Percentiles rank a stretch among this genome's conserved stretches.
Conservation (phyloP, 2,888 invertebrate genomes). For the Imbricaverruca yamaguchii region DNA sequence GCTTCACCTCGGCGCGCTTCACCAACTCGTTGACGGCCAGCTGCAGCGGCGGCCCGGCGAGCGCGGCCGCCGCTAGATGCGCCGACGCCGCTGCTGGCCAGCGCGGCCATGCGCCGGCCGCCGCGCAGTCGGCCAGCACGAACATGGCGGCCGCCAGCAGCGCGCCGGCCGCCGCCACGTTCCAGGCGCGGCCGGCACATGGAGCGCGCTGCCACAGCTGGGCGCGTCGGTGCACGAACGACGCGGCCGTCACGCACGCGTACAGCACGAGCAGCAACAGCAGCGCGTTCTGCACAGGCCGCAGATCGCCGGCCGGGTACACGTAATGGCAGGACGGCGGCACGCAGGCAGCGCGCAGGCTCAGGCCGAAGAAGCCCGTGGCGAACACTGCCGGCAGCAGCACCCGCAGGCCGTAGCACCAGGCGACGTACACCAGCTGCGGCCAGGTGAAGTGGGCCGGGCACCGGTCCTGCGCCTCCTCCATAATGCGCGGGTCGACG, state of each 20-base stretch:
- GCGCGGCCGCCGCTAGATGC: constrained; percentile 11
- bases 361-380: constrained; percentile 51
- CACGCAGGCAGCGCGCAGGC: background rate
- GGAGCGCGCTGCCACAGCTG: constrained; percentile 24
- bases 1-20: constrained; percentile 92
- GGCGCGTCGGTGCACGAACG: constrained; percentile 79
- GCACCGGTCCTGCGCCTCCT: constrained; percentile 50
- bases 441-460: background rate
- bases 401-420: constrained; percentile 87
- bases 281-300: constrained; percentile 15
- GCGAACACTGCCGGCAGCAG: constrained; percentile 64
- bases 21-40: constrained; percentile 74
- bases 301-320: constrained; percentile 1
- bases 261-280: constrained; percentile 37
- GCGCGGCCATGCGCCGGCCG: background rate
- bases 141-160: background rate
- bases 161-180: background rate
- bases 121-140: background rate
- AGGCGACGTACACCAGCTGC: constrained; percentile 64
- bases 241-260: constrained; percentile 75
- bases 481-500: constrained; percentile 73
- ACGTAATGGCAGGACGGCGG: background rate
- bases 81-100: constrained; percentile 12
- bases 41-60: constrained; percentile 44
- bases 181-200: constrained; percentile 1